Base-by-base conservation (phyloP, 2,113 vertebrate species). In the Columba janthina region DNA sequence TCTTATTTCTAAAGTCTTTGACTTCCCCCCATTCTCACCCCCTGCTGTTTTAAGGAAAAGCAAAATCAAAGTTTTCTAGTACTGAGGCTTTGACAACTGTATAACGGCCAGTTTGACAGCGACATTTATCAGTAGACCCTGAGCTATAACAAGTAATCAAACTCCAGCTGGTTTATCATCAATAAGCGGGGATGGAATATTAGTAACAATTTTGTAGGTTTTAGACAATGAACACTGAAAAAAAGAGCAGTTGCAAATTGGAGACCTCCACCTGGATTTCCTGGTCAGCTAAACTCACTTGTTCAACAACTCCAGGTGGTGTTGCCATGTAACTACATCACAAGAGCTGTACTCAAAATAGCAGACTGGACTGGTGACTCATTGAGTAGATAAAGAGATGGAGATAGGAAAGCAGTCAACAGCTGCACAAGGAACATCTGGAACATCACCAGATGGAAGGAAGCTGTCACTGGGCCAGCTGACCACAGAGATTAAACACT, bases 101-200 rank as follows among this genome's bases (percentile, higher is more conserved):
- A 82, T 93, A 94, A 85, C 32, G 64, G 82, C 72, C 87, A 93
- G 48, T 53, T 69, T 70, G 88, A 42, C 29, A 69, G 74, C 2
- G 0, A 32, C 48, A 69, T 78, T 91, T 66, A 79, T 94, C 90
- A 67, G 46, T 13, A 69, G 65, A 34, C 72, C 67, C 80, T 85
- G 92, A 91, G 88, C 81, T 85, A 67, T 60, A 96, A 73, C 56
- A 70, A 81, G 89, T 87, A 92, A 91, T 96, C 94, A 42, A 78
- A 92, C 84, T 88, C 84, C 88, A 94, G 89, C 94, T 90, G 82
- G 36, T 88, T 95, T 67, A 53, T 85, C 62, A 78, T 73, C 90
- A 85, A 78, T 91, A 89, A 73, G 66, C 54, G 40, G 66, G 56
- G 88, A 57, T 82, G 76, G 85, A 76, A 79, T 90, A 94, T 88